These are phyloP conservation scores for Homarus americanus DNA, from an alignment of 1,140 invertebrate species.

Conservation along the genomic window DNA sequence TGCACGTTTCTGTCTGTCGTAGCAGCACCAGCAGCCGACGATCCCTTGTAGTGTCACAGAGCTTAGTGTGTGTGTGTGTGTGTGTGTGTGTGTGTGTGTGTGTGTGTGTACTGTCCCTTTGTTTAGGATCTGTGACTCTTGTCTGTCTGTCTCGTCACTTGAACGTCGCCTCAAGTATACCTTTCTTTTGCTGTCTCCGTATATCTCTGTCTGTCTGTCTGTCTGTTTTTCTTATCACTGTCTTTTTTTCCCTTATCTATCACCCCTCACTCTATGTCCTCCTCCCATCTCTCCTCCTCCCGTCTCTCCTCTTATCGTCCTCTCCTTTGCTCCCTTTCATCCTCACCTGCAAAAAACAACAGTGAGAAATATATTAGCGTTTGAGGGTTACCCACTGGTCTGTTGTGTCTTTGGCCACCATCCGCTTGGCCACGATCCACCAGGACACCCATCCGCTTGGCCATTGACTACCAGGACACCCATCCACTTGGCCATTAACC, in stretches of 20 bases:
- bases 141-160: no score
- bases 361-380: no score
- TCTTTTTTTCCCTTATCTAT: no score
- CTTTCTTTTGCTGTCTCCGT: not conserved
- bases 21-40: not conserved
- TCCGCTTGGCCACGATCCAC: not conserved
- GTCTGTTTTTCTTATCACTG: no score
- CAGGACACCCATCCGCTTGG: not conserved
- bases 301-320: not conserved
- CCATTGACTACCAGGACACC: not conserved
- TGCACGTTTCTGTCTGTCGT: constrained; percentile 44
- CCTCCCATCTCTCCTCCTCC: not conserved
- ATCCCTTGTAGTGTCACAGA: not conserved
- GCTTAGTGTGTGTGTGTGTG: constrained; percentile 32
- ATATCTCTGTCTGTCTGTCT: constrained; percentile 11
- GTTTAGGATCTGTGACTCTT: not conserved
- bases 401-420: not conserved
- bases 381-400: no score
- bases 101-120: constrained; percentile 15
- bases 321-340: no score
- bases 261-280: not conserved
- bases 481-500: not conserved
- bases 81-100: constrained; percentile 31
- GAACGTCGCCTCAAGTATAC: no score
- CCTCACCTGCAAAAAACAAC: no score